Evolutionary conservation across 1,140 invertebrate genomes (phyloP), one percentile per base, ranked within the genome.

Genomic region (Lerema accius): DNA sequence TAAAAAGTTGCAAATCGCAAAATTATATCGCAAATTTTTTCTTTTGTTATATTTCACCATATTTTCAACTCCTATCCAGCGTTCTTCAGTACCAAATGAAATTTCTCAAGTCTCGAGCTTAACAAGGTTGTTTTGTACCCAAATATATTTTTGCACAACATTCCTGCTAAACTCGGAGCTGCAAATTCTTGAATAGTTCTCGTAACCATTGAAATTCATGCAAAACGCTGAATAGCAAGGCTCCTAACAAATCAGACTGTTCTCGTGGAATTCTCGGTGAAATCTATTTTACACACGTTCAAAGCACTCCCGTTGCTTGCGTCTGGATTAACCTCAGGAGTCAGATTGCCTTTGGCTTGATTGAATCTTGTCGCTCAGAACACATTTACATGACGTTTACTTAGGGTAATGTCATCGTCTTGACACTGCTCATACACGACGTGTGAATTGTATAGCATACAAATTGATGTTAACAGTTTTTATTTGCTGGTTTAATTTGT

Each of bases 211-310:
- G 55, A 62, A 62, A 50, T 48, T 68, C 60, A 46, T 63, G 59
- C 37, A 19, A 60, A 63, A 58, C 55, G 60, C 55, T 63, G 60
- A 59, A 53, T 48, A 53, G 60, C 46, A 56, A 32, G 58, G 53
- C 53, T 55, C 40, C 37, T 51, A 64, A 66, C 61, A 72, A 72
- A 72, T 69, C 70, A 66, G 63, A 37, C 63, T 49, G 42, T 58
- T 65, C 70, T 62, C 55, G 32, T 42, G 62, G 51, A 61, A 66
- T 66, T 68, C 60, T 59, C 48, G 14, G 48, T 39, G 48, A 62
- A 48, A 67, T 63, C 53, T 50, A 68, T 68, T 67, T 56, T 63
- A 56, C 65, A 70, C 59, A 58, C 51, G 49, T 62, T 63, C 63
- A 68, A 60, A 67, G 59, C 55, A 19, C 51, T 37, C 50, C 23